A percentile compares a stretch with the other conserved stretches of the same genome.
phyloP scores from a whole-genome alignment of 2,888 invertebrate species.

The Drosophila meridionalis region DNA sequence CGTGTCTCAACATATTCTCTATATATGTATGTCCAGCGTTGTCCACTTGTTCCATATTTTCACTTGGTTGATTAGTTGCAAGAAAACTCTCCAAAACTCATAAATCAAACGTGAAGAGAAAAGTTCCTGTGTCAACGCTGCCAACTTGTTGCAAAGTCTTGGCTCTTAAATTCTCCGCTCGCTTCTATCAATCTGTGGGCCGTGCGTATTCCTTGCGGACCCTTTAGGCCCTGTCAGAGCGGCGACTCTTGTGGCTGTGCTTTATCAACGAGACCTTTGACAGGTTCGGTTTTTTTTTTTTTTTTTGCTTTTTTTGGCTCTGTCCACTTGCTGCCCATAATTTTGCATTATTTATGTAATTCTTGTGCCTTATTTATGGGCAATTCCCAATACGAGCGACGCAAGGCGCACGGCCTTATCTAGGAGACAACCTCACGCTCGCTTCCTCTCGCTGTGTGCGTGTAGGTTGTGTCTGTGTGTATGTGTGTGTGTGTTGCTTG shows the following conservation, averaged over 20 bases:
- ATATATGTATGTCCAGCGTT: not conserved
- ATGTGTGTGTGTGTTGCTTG: slow-evolving; percentile 13
- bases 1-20: not conserved
- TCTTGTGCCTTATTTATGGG: slow-evolving; percentile 67
- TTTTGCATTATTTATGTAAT: slow-evolving; percentile 73
- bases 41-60: not conserved
- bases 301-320: not conserved
- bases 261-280: slow-evolving; percentile 27
- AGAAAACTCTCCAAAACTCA: too few relatives aligned
- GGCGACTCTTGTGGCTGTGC: not conserved
- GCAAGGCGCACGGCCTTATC: slow-evolving; percentile 34
- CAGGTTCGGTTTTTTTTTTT: not conserved
- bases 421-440: slow-evolving; percentile 14
- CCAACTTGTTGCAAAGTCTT: slow-evolving; percentile 18
- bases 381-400: slow-evolving; percentile 56
- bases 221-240: slow-evolving; percentile 2
- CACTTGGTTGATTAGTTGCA: not conserved
- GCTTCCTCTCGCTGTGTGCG: not conserved
- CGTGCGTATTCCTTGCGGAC: slow-evolving; percentile 8
- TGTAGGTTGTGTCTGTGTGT: slow-evolving; percentile 1
- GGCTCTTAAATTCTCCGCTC: slow-evolving; percentile 3
- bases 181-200: slow-evolving; percentile 1
- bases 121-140: not conserved
- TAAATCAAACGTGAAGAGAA: not conserved
- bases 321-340: slow-evolving; percentile 60